Percentiles rank a stretch among this genome's conserved stretches.
phyloP scores from a whole-genome alignment of 2,888 invertebrate genomes.

The Steromphala cineraria region DNA sequence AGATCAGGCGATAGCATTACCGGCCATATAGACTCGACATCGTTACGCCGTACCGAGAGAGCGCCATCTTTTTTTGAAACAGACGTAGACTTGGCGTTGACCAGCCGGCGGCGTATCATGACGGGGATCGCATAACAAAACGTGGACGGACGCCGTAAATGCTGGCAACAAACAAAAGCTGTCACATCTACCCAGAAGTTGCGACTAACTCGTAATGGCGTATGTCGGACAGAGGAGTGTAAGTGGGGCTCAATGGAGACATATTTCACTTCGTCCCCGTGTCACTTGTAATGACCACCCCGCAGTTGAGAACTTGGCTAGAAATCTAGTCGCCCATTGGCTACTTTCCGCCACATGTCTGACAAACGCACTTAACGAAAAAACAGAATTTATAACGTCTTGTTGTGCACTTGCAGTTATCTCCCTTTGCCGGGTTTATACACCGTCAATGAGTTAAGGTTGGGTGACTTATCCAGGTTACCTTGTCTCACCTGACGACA shows the following conservation, averaged over 20 bases:
- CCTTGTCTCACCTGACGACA: background rate
- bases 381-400: background rate
- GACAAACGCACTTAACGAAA: background rate
- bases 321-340: background rate
- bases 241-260: background rate
- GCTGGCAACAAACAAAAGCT: background rate
- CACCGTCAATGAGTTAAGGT: background rate
- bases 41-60: background rate
- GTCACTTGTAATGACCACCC: background rate
- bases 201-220: background rate
- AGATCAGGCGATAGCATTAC: background rate
- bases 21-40: background rate
- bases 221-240: background rate
- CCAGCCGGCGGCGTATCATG: background rate
- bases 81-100: background rate
- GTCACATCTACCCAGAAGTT: background rate
- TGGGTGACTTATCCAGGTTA: background rate
- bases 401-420: background rate
- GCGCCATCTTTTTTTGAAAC: background rate
- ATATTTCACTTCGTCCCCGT: background rate
- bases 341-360: background rate
- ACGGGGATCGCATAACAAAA: background rate
- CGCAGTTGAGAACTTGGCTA: background rate
- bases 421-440: background rate
- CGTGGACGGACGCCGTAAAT: background rate